Conservation (phyloP, 2,797 vertebrate species). For the Rhodeus uyekii region DNA sequence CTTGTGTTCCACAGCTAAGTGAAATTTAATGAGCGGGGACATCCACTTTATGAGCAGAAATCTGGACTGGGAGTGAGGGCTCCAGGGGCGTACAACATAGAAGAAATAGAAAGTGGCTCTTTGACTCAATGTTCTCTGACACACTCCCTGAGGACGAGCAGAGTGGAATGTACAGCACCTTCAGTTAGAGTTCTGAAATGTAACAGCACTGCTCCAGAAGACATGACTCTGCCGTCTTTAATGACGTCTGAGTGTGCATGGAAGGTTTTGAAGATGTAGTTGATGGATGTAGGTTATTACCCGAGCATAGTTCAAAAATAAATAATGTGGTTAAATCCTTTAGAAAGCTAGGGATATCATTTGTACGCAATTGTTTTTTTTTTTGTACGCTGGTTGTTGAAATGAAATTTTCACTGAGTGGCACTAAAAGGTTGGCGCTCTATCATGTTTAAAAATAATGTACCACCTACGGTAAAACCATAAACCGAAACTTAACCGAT, state of each 20-base stretch:
- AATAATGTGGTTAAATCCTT: not conserved
- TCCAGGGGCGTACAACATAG: conserved; percentile 35
- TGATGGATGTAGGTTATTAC: conserved; percentile 6
- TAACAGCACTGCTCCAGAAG: conserved; percentile 28
- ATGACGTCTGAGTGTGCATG: not conserved
- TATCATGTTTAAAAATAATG: too few species aligned
- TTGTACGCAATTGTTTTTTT: too few species aligned
- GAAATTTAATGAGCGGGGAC: conserved; percentile 58
- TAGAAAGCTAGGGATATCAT: not conserved
- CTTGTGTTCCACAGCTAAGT: conserved; percentile 52
- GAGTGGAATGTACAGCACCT: conserved; percentile 28
- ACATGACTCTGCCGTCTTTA: not conserved
- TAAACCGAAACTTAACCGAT: too few species aligned
- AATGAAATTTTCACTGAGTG: too few species aligned
- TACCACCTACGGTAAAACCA: too few species aligned
- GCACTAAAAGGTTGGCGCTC: too few species aligned
- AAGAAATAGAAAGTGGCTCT: conserved; percentile 48
- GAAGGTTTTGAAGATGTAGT: conserved; percentile 10
- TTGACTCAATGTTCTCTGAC: conserved; percentile 43
- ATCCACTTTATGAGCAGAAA: conserved; percentile 51
- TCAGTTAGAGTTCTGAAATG: conserved; percentile 48
- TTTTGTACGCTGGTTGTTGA: too few species aligned
- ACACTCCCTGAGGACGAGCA: conserved; percentile 34
- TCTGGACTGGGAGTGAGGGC: conserved; percentile 42
- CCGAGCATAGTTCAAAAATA: not conserved